A percentile compares a stretch with the other conserved stretches of the same genome.
Conservation (phyloP, 2,888 invertebrate species). For the Tubulanus polymorphus region DNA sequence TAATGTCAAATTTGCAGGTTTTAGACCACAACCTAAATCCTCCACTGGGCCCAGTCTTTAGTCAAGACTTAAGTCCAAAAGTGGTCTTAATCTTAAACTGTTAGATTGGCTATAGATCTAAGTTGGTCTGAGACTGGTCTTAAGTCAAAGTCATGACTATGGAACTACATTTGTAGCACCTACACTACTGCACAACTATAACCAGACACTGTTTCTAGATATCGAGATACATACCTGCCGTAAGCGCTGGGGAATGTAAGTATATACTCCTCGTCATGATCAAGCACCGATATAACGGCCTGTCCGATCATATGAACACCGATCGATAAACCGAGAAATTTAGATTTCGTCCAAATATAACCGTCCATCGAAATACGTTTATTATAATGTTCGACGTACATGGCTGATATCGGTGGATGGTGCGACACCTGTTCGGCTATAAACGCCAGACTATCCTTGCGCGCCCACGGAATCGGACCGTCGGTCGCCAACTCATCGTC, state of each 20-base stretch:
- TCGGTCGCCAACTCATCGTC: constrained; percentile 55
- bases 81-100: too few species aligned
- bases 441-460: constrained; percentile 81
- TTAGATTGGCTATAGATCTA: too few species aligned
- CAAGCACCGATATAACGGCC: constrained; percentile 84
- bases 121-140: too few species aligned
- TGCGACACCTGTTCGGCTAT: constrained; percentile 98
- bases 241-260: constrained; percentile 98
- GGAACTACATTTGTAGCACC: too few species aligned
- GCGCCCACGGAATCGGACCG: constrained; percentile 90
- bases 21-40: too few species aligned
- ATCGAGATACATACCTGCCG: constrained; percentile 66
- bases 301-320: constrained; percentile 92
- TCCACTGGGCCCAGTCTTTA: too few species aligned
- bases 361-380: constrained; percentile 89
- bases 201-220: too few species aligned
- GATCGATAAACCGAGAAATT: constrained; percentile 89
- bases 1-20: too few species aligned
- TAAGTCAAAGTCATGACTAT: too few species aligned
- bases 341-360: constrained; percentile 98
- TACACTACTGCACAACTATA: too few species aligned
- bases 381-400: constrained; percentile 94
- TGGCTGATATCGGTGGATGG: constrained; percentile 98
- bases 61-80: too few species aligned
- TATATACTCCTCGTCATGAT: constrained; percentile 89